Conservation (phyloP, 2,888 invertebrate genomes). For the Perithous albicinctus region DNA sequence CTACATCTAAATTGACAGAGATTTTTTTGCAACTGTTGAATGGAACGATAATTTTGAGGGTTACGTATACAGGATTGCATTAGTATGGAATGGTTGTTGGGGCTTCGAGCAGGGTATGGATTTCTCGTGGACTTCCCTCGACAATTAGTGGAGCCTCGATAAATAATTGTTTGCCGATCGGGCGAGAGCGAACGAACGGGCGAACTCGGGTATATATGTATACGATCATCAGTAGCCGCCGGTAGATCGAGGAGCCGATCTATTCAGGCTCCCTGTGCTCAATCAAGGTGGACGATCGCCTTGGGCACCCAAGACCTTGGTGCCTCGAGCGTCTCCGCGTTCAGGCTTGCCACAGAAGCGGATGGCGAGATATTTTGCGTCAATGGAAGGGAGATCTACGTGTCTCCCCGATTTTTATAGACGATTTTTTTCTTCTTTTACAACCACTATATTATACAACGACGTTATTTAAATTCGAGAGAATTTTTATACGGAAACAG, state of each 20-base stretch:
- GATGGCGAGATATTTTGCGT: constrained; percentile 52
- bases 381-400: not conserved
- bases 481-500: not conserved
- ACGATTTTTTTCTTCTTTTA: not conserved
- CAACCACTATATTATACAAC: not conserved
- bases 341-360: constrained; percentile 28
- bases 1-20: too few relatives aligned
- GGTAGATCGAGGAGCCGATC: constrained; percentile 72
- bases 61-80: not conserved
- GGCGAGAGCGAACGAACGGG: constrained; percentile 58
- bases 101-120: not conserved
- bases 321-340: constrained; percentile 72
- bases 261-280: constrained; percentile 76
- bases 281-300: constrained; percentile 82
- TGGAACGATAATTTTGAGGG: not conserved
- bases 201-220: constrained; percentile 4
- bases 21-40: not conserved
- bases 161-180: constrained; percentile 63
- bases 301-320: constrained; percentile 77
- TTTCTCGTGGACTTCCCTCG: not conserved
- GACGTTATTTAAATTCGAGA: not conserved
- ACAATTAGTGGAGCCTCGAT: constrained; percentile 65
- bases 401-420: not conserved
- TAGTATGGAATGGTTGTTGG: not conserved
- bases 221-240: constrained; percentile 41